These are phyloP conservation scores for Carcharodon carcharias DNA, from an alignment of 2,797 vertebrate species.

Conservation along the genomic window DNA sequence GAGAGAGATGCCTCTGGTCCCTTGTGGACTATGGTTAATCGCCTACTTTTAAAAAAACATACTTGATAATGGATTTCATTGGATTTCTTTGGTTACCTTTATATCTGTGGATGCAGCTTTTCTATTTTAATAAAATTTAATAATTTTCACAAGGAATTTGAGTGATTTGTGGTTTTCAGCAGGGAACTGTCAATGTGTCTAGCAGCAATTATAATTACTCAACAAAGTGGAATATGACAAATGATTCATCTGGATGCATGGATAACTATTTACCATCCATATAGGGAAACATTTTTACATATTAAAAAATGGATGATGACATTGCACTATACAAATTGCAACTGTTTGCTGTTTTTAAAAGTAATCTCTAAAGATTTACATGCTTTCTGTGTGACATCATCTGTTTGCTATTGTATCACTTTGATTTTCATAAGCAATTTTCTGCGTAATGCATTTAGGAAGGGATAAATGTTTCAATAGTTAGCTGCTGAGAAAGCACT, in stretches of 20 bases:
- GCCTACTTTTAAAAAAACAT: background rate
- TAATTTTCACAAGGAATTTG: background rate
- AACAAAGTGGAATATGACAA: background rate
- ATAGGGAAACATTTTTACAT: background rate
- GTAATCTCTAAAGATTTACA: background rate
- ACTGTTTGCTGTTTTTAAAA: background rate
- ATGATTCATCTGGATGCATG: background rate
- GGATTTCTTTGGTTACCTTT: constrained; percentile 1
- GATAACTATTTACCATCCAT: background rate
- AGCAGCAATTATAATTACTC: background rate
- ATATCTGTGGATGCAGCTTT: background rate
- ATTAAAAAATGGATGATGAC: background rate
- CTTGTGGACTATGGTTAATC: too few species aligned
- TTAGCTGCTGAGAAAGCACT: background rate
- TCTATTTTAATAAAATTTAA: background rate
- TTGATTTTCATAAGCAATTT: background rate
- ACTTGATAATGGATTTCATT: background rate
- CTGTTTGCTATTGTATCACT: background rate
- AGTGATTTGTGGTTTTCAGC: background rate
- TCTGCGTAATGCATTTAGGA: background rate
- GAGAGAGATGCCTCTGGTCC: too few species aligned
- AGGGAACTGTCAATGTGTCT: background rate
- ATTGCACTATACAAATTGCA: background rate
- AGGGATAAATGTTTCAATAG: background rate
- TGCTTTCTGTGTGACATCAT: background rate